phyloP scores from a whole-genome alignment of 2,797 vertebrate genomes.

The Lacerta viridis region DNA sequence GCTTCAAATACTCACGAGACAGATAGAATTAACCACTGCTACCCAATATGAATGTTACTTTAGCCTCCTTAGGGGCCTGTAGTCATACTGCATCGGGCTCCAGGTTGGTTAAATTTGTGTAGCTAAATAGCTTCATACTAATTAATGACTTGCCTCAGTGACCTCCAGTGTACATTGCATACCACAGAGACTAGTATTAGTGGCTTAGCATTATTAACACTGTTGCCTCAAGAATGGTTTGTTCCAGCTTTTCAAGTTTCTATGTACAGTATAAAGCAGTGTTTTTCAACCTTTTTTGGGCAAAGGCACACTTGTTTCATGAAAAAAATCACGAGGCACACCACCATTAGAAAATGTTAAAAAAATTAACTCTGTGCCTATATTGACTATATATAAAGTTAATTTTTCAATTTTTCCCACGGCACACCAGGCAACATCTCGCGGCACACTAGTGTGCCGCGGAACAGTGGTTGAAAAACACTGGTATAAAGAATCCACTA shows the following conservation, averaged over 20 bases:
- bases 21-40: slow-evolving; percentile 48
- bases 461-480: too few species aligned
- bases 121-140: slow-evolving; percentile 46
- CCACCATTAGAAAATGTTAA: too few species aligned
- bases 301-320: too few species aligned
- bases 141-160: slow-evolving; percentile 41
- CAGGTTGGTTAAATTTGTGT: slow-evolving; percentile 34
- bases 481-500: not conserved
- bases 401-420: too few species aligned
- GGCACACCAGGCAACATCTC: too few species aligned
- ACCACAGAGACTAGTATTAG: slow-evolving; percentile 2
- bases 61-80: slow-evolving; percentile 32
- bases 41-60: slow-evolving; percentile 23
- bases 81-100: slow-evolving; percentile 22
- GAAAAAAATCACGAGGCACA: too few species aligned
- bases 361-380: too few species aligned
- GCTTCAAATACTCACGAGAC: slow-evolving; percentile 32
- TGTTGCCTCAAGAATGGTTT: not conserved
- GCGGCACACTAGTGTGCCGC: too few species aligned
- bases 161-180: slow-evolving; percentile 36
- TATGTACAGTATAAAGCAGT: not conserved
- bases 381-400: too few species aligned
- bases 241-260: too few species aligned
- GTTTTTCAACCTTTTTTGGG: too few species aligned
- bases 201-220: not conserved